These are phyloP conservation scores for Bombyx mori DNA, from an alignment of 1,140 invertebrate genomes.

Conservation along the genomic window ASM3026992v2 NC_085114.1:10518501-10519000, in stretches of 20 bases:
- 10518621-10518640: too few relatives aligned
- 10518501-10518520: too few relatives aligned
- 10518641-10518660: too few relatives aligned
- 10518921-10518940: constrained; percentile 54
- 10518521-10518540: too few relatives aligned
- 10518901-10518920: constrained; percentile 75
- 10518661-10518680: too few relatives aligned
- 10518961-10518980: constrained; percentile 84
- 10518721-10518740: constrained; percentile 75
- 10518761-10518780: constrained; percentile 84
- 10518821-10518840: background rate
- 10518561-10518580: too few relatives aligned
- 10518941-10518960: constrained; percentile 45
- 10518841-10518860: background rate
- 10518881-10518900: background rate
- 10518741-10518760: constrained; percentile 75
- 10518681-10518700: too few relatives aligned
- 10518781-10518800: constrained; percentile 85
- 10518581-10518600: too few relatives aligned
- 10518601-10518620: too few relatives aligned
- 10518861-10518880: background rate
- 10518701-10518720: background rate
- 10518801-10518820: constrained; percentile 77
- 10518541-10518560: too few relatives aligned
- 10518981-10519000: constrained; percentile 79